A percentile compares a stretch with the other conserved stretches of the same genome.
phyloP scores from a whole-genome alignment of 2,888 invertebrate species.

The Aleiodes alternator region DNA sequence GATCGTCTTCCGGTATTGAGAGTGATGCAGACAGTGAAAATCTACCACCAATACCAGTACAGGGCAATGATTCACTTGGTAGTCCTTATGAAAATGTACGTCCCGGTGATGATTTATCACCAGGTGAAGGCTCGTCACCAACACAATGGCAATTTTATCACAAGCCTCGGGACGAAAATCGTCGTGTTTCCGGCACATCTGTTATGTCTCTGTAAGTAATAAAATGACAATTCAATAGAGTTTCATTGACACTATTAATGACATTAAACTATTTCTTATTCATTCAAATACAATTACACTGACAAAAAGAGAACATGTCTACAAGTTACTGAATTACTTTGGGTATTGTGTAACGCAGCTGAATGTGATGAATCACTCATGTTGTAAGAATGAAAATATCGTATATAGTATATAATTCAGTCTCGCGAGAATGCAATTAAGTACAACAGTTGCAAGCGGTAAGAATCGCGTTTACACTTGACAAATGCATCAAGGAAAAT shows the following conservation, averaged over 20 bases:
- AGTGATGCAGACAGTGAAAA: conserved; percentile 79
- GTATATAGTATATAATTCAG: not conserved
- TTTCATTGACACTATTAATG: conserved; percentile 14
- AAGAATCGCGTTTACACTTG: not conserved
- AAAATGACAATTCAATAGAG: not conserved
- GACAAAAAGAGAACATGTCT: not conserved
- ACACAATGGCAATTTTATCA: conserved; percentile 78
- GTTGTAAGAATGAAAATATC: conserved; percentile 2
- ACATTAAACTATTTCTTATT: not conserved
- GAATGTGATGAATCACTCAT: conserved; percentile 11
- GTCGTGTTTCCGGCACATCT: conserved; percentile 79
- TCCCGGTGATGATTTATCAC: conserved; percentile 77
- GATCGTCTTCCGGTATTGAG: conserved; percentile 74
- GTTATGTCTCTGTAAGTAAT: conserved; percentile 79
- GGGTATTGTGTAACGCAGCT: conserved; percentile 1
- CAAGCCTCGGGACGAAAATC: conserved; percentile 77
- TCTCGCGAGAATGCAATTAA: conserved; percentile 34
- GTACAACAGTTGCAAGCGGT: conserved; percentile 7
- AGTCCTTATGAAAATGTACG: conserved; percentile 82
- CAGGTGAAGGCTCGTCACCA: conserved; percentile 77
- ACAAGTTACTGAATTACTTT: not conserved
- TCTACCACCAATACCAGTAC: conserved; percentile 82
- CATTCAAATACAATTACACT: not conserved
- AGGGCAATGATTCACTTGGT: conserved; percentile 78
- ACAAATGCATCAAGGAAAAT: conserved; percentile 8